Evolutionary conservation across 2,888 invertebrate species (phyloP).

Genomic region (Andrena bucephala): DNA sequence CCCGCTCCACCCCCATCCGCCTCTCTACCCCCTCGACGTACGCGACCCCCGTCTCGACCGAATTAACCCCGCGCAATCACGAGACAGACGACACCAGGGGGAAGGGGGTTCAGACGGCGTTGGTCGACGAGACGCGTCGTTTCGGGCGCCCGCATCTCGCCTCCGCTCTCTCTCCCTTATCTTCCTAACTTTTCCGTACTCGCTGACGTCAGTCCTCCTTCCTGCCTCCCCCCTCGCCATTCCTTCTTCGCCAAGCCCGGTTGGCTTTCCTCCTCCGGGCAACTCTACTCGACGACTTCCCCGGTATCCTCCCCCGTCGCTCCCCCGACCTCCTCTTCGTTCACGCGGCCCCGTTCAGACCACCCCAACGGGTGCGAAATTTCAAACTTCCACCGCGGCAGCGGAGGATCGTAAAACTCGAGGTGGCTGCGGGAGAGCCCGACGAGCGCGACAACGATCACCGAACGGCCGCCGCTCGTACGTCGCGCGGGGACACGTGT

Average conservation of each 20-base stretch:
- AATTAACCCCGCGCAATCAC: conserved; percentile 76
- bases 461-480: conserved; percentile 44
- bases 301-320: conserved; percentile 53
- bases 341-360: conserved; percentile 52
- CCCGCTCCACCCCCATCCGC: too few species aligned
- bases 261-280: conserved; percentile 48
- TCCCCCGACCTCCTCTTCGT: conserved; percentile 48
- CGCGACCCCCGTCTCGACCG: conserved; percentile 64
- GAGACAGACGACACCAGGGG: conserved; percentile 66
- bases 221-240: neutral
- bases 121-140: conserved; percentile 39
- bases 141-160: conserved; percentile 55
- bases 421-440: conserved; percentile 68
- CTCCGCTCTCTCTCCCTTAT: conserved; percentile 75
- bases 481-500: conserved; percentile 20
- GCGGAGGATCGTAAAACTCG: conserved; percentile 78
- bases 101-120: conserved; percentile 2
- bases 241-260: neutral
- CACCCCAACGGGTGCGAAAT: conserved; percentile 76
- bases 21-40: neutral
- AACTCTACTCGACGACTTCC: conserved; percentile 45
- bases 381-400: conserved; percentile 76
- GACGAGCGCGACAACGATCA: conserved; percentile 68
- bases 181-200: conserved; percentile 76
- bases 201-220: conserved; percentile 70